Evolutionary conservation across 2,797 vertebrate genomes (phyloP).

Genomic region (Aulostomus chinensis): DNA sequence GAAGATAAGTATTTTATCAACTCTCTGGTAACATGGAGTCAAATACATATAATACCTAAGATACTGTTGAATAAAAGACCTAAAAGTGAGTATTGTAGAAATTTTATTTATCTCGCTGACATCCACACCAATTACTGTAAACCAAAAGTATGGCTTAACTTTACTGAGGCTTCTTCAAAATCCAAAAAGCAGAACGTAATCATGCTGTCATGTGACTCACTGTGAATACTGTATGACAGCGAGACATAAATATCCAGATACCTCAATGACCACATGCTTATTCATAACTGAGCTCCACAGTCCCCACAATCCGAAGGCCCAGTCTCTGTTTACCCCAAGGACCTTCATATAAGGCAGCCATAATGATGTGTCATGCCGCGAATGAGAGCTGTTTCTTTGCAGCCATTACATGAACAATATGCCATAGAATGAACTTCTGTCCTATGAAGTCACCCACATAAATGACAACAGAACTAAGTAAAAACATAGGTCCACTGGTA

Average conservation of each 20-base stretch:
- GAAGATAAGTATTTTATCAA: background rate
- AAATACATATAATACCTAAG: no score
- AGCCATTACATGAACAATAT: conserved; percentile 23
- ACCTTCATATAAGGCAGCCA: conserved; percentile 12
- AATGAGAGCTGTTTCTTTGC: conserved; percentile 17
- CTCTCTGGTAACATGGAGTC: no score
- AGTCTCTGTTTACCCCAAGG: conserved; percentile 1
- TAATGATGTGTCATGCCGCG: conserved; percentile 6
- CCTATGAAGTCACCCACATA: background rate
- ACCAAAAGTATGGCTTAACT: background rate
- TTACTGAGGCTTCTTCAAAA: no score
- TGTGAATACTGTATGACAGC: conserved; percentile 6
- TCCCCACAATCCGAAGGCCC: conserved; percentile 21
- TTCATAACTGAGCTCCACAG: conserved; percentile 17
- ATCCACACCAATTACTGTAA: background rate
- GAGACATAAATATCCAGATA: conserved; percentile 23
- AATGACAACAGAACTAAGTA: conserved; percentile 8
- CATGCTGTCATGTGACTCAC: conserved; percentile 7
- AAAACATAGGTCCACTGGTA: conserved; percentile 1
- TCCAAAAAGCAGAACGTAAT: background rate
- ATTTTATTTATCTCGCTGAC: background rate
- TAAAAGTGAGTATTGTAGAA: no score
- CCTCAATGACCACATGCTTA: conserved; percentile 24
- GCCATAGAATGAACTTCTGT: conserved; percentile 9
- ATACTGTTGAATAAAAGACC: no score